phyloP scores from a whole-genome alignment of 2,797 vertebrate species.

The Perodicticus potto region DNA sequence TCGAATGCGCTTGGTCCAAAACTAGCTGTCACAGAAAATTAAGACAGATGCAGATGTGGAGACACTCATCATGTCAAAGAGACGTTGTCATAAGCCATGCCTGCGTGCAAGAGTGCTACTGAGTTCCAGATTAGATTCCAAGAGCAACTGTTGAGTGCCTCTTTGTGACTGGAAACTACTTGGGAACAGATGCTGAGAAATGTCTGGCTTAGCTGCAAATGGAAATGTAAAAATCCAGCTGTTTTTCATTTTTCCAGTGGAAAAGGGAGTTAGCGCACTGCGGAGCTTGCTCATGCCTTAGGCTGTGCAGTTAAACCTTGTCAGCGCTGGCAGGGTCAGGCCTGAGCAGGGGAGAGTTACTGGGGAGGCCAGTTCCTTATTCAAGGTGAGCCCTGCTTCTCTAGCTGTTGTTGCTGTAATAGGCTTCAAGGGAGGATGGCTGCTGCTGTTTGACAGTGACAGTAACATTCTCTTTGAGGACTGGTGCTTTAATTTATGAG shows the following conservation, averaged over 20 bases:
- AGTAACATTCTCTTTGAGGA: not conserved
- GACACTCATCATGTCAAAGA: not conserved
- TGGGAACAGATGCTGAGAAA: conserved; percentile 45
- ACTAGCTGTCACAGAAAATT: not conserved
- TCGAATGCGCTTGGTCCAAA: not conserved
- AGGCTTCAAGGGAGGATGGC: not conserved
- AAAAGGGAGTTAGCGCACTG: conserved; percentile 77
- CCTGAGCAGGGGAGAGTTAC: conserved; percentile 40
- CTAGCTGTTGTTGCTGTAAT: conserved; percentile 45
- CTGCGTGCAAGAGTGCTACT: not conserved
- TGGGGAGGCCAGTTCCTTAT: conserved; percentile 70
- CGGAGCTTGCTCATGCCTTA: conserved; percentile 52
- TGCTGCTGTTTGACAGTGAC: not conserved
- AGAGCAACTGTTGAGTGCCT: conserved; percentile 54
- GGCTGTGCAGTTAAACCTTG: conserved; percentile 58
- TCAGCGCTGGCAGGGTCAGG: conserved; percentile 57
- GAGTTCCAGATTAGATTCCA: conserved; percentile 53
- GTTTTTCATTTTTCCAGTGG: conserved; percentile 62
- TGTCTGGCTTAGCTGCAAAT: conserved; percentile 68
- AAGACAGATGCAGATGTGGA: not conserved
- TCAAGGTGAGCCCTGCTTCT: conserved; percentile 1
- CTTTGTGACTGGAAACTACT: conserved; percentile 65
- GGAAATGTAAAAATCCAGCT: conserved; percentile 65
- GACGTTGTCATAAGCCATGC: conserved; percentile 35
- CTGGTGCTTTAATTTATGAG: not conserved